Evolutionary conservation across 2,888 invertebrate genomes (phyloP), one percentile per base, ranked within the genome.

Genomic region (Diplazon laetatorius): DNA sequence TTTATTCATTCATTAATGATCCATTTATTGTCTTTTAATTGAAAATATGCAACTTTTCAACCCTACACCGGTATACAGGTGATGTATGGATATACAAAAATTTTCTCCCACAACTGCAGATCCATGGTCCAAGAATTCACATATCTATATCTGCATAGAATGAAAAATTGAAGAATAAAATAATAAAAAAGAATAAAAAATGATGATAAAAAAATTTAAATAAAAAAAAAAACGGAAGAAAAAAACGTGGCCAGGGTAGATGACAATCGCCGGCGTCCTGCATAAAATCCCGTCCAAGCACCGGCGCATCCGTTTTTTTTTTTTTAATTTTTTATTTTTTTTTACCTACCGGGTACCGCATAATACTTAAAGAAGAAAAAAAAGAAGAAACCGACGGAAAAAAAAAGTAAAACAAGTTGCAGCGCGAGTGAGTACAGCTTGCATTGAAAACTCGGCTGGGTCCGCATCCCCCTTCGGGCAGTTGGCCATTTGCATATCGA

Each of bases 401-500:
- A 30, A 30, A 6, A 30, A 30, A 30, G 30, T 5, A 30, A 30
- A 5, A 30, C 2, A 30, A 62, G 62, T 39, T 9, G 46, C 52
- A 39, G 71, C n/a, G n/a, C n/a, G n/a, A 62, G 60, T 20, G 37
- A 30, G 30, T 30, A 9, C 35, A n/a, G 55, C 60, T 35, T 37
- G 16, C 52, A 12, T 25, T 55, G 62, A 30, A 68, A 72, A 68
- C 25, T 75, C 62, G 12, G 25, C 60, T 60, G 25, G 12, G 50
- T 9, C 57, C 42, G n/a, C 70, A 3, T 10, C 48, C 60, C 42
- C 30, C 42, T 25, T 48, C 22, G 50, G 57, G 55, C 72, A 25
- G 46, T 30, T 20, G n/a, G n/a, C 60, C 75, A 85, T 85, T 85
- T 82, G 82, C 84, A 85, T 85, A 84, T 83, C 79, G 68, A 73